These are phyloP conservation scores for Nettapus auritus DNA, from an alignment of 2,113 vertebrate genomes.

Conservation along the genomic window DNA sequence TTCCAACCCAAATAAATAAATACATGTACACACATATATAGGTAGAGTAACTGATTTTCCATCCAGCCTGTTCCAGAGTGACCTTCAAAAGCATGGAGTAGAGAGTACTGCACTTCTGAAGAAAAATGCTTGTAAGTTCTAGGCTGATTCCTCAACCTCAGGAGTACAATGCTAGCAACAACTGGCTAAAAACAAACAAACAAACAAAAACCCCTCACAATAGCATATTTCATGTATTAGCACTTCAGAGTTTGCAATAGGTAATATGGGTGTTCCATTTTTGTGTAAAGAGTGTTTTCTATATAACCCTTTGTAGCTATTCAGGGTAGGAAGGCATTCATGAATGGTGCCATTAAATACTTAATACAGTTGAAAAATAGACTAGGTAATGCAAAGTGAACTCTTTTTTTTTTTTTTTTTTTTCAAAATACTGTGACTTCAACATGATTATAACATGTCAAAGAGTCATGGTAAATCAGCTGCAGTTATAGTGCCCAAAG, in stretches of 20 bases:
- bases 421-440: neutral
- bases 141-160: neutral
- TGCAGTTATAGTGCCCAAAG: neutral
- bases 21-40: neutral
- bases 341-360: neutral
- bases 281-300: neutral
- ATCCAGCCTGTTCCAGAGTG: conserved; percentile 1
- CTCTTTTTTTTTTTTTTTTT: conserved; percentile 9
- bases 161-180: neutral
- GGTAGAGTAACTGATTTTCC: neutral
- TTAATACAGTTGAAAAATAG: neutral
- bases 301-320: neutral
- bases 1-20: neutral
- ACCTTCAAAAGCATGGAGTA: neutral
- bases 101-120: neutral
- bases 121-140: neutral
- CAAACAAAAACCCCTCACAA: neutral
- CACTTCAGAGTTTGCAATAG: neutral
- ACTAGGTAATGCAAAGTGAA: neutral
- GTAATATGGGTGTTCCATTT: neutral
- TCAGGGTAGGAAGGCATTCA: neutral
- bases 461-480: neutral
- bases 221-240: neutral
- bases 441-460: neutral
- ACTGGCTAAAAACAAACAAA: too few species aligned